Evolutionary conservation across 2,888 invertebrate species (phyloP), one percentile per base, ranked within the genome.

Genomic region (Fragum fragum): DNA sequence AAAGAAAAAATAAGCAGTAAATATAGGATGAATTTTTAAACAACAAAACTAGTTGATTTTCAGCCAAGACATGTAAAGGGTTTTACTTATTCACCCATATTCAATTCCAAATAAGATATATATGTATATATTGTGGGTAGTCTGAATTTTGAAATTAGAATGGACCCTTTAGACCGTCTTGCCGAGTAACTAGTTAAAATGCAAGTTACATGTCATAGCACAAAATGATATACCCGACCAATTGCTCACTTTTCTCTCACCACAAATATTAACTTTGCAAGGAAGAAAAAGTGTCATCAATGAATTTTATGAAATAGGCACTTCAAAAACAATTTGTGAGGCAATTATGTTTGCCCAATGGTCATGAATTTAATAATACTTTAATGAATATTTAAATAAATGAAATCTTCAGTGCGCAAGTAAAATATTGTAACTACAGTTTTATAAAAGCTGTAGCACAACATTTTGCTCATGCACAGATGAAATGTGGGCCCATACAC

Each of bases 1-100:
- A 79, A 75, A 28, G 32, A 80, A 85, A 81, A 84, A 36, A 36
- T 36, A 36, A 85, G 82, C 84, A 79, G 84, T 73, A 75, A 77
- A 80, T 52, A 77, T 42, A 23, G 42, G 68, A 78, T 78, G 78
- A 78, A 73, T 14, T 66, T n/a, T 32, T 28, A 28, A 73, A 52
- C 26, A 79, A 78, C 68, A 63, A 47, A 79, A 78, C 68, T 53
- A 47, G 14, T 47, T 18, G 47, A n/a, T 47, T 47, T 47, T 18
- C 47, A 47, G 47, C 14, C 32, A 36, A 36, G 32, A 36, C 9
- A 36, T 36, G 3, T 9, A 36, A 36, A 36, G 9, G 32, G 32
- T 3, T 36, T 9, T 6, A 36, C 9, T 9, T 36, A 6, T 36
- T 9, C 32, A 36, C 5, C 9, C 32, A 36, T n/a, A n/a, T n/a